Percentiles rank a stretch among this genome's conserved stretches.
These are phyloP conservation scores for Actinia equina DNA, from an alignment of 64 coral and sea anemone species.

Conservation along the genomic window DNA sequence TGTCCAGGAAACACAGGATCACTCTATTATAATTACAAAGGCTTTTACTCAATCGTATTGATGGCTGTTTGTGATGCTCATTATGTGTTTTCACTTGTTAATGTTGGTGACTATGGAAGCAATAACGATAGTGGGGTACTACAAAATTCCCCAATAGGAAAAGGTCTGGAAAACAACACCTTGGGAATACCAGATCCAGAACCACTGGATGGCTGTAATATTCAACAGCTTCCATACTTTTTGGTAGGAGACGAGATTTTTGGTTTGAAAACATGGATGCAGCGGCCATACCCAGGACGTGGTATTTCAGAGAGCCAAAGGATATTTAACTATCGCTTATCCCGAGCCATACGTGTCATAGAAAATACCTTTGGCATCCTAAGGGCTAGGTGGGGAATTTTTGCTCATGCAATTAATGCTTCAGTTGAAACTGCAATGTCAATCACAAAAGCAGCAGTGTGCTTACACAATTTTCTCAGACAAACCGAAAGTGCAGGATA, in stretches of 20 bases:
- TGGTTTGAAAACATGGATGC: slow-evolving; percentile 57
- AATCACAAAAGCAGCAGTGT: slow-evolving; percentile 44
- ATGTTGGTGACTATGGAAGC: slow-evolving; percentile 42
- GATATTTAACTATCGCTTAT: slow-evolving; percentile 40
- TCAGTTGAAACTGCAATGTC: slow-evolving; percentile 45
- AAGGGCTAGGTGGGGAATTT: slow-evolving; percentile 51
- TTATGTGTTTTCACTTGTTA: slow-evolving; percentile 32
- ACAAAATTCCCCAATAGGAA: slow-evolving; percentile 25
- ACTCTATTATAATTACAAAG: slow-evolving; percentile 47
- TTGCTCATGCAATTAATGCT: slow-evolving; percentile 22
- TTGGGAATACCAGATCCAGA: slow-evolving; percentile 33
- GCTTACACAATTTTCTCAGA: slow-evolving; percentile 51
- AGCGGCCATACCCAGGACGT: slow-evolving; percentile 47
- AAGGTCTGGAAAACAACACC: slow-evolving; percentile 30
- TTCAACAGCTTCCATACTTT: slow-evolving; percentile 29
- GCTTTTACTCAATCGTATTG: slow-evolving; percentile 41
- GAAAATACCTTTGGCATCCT: slow-evolving; percentile 39
- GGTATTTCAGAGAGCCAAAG: slow-evolving; percentile 25
- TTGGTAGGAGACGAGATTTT: slow-evolving; percentile 50
- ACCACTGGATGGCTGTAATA: slow-evolving; percentile 27
- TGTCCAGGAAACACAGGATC: slow-evolving; percentile 52
- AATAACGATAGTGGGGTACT: slow-evolving; percentile 50
- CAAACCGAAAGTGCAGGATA: slow-evolving; percentile 43
- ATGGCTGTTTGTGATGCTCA: slow-evolving; percentile 40
- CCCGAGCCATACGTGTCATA: slow-evolving; percentile 36